Conservation (phyloP, 1,140 invertebrate genomes). For the Pantala flavescens region DNA sequence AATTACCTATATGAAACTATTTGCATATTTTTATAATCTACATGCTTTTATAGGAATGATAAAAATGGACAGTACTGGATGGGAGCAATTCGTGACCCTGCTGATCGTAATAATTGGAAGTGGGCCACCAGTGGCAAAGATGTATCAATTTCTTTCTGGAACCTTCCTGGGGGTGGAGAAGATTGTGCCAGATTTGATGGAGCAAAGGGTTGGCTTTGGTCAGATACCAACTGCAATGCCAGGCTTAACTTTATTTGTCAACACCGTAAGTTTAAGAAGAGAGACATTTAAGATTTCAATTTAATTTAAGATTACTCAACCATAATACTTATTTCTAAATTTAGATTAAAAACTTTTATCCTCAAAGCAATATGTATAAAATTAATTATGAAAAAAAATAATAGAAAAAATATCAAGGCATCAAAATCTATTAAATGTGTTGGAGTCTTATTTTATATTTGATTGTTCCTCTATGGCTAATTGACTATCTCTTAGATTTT, state of each 20-base stretch:
- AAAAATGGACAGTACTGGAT: constrained; percentile 90
- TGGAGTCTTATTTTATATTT: no score
- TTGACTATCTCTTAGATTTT: no score
- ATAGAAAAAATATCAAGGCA: no score
- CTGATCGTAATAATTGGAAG: constrained; percentile 73
- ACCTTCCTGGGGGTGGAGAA: constrained; percentile 67
- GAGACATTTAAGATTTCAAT: constrained; percentile 15
- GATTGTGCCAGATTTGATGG: constrained; percentile 86
- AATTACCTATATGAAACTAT: no score
- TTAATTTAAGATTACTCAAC: no score
- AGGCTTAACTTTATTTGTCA: constrained; percentile 87
- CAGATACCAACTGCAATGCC: constrained; percentile 78
- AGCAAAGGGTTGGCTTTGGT: constrained; percentile 90
- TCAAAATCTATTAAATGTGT: no score
- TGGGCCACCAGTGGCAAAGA: constrained; percentile 77
- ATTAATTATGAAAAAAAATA: constrained; percentile 8
- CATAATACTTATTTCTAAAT: constrained; percentile 1
- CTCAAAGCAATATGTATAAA: neutral
- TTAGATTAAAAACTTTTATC: no score
- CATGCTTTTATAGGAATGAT: constrained; percentile 60
- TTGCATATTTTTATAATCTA: no score
- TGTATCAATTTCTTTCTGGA: constrained; percentile 87
- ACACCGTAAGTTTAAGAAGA: constrained; percentile 62
- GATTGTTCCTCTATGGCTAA: no score
- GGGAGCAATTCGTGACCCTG: constrained; percentile 73